These are phyloP conservation scores for Orientallactaga sibirica DNA, from an alignment of 2,797 vertebrate genomes.

Conservation along the genomic window DNA sequence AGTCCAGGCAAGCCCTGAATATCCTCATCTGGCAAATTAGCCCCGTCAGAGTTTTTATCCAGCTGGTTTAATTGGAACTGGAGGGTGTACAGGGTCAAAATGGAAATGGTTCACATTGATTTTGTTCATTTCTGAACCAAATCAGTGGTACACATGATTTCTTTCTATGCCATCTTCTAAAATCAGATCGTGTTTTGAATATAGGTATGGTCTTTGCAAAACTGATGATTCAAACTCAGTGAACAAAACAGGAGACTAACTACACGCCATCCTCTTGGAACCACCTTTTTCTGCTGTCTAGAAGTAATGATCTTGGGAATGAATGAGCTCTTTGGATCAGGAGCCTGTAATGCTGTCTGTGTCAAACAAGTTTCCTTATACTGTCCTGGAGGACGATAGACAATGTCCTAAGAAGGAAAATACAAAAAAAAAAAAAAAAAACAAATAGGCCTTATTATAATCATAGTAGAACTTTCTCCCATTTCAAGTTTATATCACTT, in stretches of 20 bases:
- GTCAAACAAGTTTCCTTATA: background rate
- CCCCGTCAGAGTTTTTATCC: constrained; percentile 29
- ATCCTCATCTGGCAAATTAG: constrained; percentile 47
- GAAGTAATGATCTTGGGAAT: constrained; percentile 55
- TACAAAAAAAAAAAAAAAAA: constrained; percentile 29
- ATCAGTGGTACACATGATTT: constrained; percentile 4
- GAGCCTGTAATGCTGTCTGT: constrained; percentile 10
- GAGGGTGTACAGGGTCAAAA: background rate
- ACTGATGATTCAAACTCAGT: constrained; percentile 41
- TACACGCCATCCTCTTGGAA: background rate
- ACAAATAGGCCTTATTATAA: background rate
- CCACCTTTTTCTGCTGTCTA: constrained; percentile 24
- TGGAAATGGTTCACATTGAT: background rate
- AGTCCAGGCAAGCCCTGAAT: background rate
- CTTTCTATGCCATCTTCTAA: constrained; percentile 12
- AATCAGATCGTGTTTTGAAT: constrained; percentile 9
- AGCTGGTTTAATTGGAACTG: constrained; percentile 42
- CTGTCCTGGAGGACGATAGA: constrained; percentile 60
- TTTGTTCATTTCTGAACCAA: background rate
- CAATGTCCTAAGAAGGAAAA: constrained; percentile 1
- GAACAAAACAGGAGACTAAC: constrained; percentile 42
- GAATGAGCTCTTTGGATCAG: constrained; percentile 47
- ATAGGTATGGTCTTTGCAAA: constrained; percentile 57
- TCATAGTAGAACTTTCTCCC: background rate
- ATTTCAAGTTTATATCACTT: constrained; percentile 22